These are phyloP conservation scores for Erinaceus europaeus DNA, from an alignment of 2,113 vertebrate genomes.

Conservation along the genomic window DNA sequence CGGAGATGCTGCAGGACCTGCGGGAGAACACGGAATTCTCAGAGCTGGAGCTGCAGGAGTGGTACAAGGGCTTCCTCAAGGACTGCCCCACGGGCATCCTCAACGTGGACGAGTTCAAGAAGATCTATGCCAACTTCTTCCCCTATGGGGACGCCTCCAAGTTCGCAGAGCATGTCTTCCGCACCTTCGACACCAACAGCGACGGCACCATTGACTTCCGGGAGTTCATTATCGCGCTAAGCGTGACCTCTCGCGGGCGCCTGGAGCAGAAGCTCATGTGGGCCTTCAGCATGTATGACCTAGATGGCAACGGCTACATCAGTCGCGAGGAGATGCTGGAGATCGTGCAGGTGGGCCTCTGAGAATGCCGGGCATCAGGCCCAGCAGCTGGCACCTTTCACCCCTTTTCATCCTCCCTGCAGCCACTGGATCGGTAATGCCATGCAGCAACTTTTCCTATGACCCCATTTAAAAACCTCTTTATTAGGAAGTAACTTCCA, in stretches of 20 bases:
- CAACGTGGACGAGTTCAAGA: slow-evolving; percentile 99
- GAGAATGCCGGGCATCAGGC: neutral
- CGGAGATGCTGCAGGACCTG: slow-evolving; percentile 98
- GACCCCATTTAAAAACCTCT: neutral
- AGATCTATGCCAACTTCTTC: slow-evolving; percentile 99
- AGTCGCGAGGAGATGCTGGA: slow-evolving; percentile 99
- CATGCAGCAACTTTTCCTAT: neutral
- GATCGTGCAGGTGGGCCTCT: slow-evolving; percentile 92
- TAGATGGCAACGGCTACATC: slow-evolving; percentile 99
- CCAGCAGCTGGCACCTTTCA: neutral
- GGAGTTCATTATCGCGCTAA: slow-evolving; percentile 99
- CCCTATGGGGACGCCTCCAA: slow-evolving; percentile 98
- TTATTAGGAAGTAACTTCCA: neutral
- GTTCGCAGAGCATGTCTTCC: slow-evolving; percentile 98
- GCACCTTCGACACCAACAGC: slow-evolving; percentile 97
- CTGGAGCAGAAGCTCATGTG: slow-evolving; percentile 99
- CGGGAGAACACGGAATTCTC: slow-evolving; percentile 98
- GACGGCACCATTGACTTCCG: slow-evolving; percentile 99
- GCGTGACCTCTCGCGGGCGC: slow-evolving; percentile 96
- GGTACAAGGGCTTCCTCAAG: slow-evolving; percentile 99
- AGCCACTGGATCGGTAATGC: neutral
- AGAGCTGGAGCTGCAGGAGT: slow-evolving; percentile 97
- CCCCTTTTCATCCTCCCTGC: neutral
- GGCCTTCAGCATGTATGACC: slow-evolving; percentile 99
- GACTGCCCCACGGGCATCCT: slow-evolving; percentile 98